Base-by-base conservation (phyloP, 1,140 invertebrate species). In the Ctenoplectra terminalis region DNA sequence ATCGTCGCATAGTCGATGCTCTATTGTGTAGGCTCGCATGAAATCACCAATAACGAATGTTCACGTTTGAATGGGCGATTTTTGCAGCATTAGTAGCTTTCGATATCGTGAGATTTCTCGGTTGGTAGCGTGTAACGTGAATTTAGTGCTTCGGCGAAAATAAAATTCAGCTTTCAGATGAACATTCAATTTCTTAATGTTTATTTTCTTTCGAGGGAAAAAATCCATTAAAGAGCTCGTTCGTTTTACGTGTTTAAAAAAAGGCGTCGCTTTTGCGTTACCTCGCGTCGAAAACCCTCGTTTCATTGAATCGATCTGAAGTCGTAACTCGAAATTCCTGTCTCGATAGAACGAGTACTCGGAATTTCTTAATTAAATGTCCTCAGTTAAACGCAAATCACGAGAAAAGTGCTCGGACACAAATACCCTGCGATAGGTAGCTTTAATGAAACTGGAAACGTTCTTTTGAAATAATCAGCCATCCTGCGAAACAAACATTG, bases 291-390 rank as follows among this genome's bases (percentile, higher is more conserved):
- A 15, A 7, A 52, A 17, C 1, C 23, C 31, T 58, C 26, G 9
- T 56, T 52, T 9, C 20, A 37, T 52, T 23, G 52, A 40, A 52
- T 79, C 31, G 6, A 31, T 9, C 4, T 17, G 69, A 46, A 84
- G 63, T 63, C 37, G 71, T 64, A 63, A 85, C 75, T 86, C 69
- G 23, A 70, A 74, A 75, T 56, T 73, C 50, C n/a, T 50, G 4
- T 40, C 29, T 20, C 34, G 52, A 13, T 34, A 48, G 29, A 40
- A 43, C 11, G 52, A 54, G 26, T 37, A 31, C 70, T 60, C 20
- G 85, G 81, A 86, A 86, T 86, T 82, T 66, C 80, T 86, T 86
- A 86, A 86, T 86, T 86, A 78, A 86, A 85, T 69, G 58, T 31
- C 50, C 56, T 37, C 17, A 58, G 71, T 52, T 58, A 26, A 37